Evolutionary conservation across 2,797 vertebrate genomes (phyloP).

Genomic region (Morus bassanus): DNA sequence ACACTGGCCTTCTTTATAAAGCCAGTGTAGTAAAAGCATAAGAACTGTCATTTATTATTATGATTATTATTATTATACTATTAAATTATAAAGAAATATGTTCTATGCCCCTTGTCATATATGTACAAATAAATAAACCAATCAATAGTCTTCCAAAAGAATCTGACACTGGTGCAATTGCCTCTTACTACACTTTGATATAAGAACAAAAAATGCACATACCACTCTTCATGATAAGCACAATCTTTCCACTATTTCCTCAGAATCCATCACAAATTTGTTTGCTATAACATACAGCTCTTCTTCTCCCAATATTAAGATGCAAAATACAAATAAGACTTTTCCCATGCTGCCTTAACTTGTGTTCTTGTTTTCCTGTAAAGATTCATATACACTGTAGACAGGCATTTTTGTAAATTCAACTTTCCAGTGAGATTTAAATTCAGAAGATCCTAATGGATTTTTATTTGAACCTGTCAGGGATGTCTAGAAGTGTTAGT

Average conservation of each 20-base stretch:
- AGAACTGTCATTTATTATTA: background rate
- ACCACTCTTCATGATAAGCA: background rate
- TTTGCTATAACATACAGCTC: background rate
- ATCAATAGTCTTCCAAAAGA: background rate
- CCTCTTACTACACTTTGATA: background rate
- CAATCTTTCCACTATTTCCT: background rate
- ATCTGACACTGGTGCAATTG: background rate
- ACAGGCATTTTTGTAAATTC: slow-evolving; percentile 20
- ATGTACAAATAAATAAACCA: slow-evolving; percentile 5
- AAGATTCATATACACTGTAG: background rate
- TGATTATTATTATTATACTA: background rate
- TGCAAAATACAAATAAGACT: background rate
- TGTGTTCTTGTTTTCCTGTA: background rate
- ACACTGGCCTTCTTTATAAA: background rate
- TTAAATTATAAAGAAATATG: background rate
- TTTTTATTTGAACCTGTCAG: slow-evolving; percentile 57
- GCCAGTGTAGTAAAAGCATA: background rate
- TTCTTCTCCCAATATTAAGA: background rate
- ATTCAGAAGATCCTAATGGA: slow-evolving; percentile 21
- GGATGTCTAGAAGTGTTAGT: slow-evolving; percentile 45
- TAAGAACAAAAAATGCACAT: background rate
- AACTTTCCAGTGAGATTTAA: slow-evolving; percentile 37
- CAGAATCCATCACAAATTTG: background rate
- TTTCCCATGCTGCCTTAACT: background rate
- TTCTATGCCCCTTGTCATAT: background rate